Evolutionary conservation across 2,888 invertebrate genomes (phyloP).

Genomic region (Dichetophora obliterata): DNA sequence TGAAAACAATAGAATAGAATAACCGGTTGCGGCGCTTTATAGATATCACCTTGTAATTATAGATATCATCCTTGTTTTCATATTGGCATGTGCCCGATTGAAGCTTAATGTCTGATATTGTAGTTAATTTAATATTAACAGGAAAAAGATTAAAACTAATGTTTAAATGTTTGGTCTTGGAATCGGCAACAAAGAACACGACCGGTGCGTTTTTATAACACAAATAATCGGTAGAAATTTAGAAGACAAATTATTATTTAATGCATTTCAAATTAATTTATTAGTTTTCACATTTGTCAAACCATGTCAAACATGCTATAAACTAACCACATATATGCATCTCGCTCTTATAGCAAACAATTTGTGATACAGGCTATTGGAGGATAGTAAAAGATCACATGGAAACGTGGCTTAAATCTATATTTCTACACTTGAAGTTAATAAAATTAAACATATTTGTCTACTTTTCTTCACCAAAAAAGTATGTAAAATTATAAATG

Average conservation of each 20-base stretch:
- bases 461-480: too few species aligned
- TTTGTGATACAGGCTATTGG: too few species aligned
- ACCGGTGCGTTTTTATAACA: slow-evolving; percentile 76
- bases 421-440: too few species aligned
- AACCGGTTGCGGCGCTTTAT: slow-evolving; percentile 72
- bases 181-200: slow-evolving; percentile 80
- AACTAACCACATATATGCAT: too few species aligned
- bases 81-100: slow-evolving; percentile 77
- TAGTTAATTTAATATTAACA: slow-evolving; percentile 74
- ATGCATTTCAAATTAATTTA: neutral
- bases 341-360: too few species aligned
- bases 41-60: slow-evolving; percentile 67
- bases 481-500: too few species aligned
- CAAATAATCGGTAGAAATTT: slow-evolving; percentile 55
- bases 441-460: too few species aligned
- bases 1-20: slow-evolving; percentile 79
- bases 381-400: too few species aligned
- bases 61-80: slow-evolving; percentile 50
- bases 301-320: too few species aligned
- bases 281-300: too few species aligned
- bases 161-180: slow-evolving; percentile 75
- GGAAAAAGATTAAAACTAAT: slow-evolving; percentile 79
- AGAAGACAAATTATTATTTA: slow-evolving; percentile 41
- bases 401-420: too few species aligned
- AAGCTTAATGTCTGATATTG: slow-evolving; percentile 79